Conservation (phyloP, 2,797 vertebrate genomes). For the Bovichtus variegatus region DNA sequence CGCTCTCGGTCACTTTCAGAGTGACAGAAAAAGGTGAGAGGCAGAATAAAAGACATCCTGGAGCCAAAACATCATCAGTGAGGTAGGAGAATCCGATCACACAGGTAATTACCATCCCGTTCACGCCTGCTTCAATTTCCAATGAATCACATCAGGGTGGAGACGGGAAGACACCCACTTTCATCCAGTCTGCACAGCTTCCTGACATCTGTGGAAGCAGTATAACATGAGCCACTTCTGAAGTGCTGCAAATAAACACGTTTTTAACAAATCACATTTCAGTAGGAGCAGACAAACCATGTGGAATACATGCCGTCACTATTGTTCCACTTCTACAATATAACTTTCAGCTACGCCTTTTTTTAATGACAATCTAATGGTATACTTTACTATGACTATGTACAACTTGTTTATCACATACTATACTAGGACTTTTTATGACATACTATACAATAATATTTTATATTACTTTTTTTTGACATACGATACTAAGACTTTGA, state of each 20-base stretch:
- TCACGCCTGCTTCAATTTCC: slow-evolving; percentile 37
- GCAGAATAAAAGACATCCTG: slow-evolving; percentile 47
- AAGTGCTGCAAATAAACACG: background rate
- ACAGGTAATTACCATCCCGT: slow-evolving; percentile 49
- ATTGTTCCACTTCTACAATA: background rate
- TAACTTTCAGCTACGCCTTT: no score
- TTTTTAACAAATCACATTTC: background rate
- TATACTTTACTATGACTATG: no score
- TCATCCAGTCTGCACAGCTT: background rate
- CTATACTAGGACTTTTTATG: no score
- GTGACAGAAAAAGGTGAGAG: slow-evolving; percentile 31
- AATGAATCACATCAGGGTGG: slow-evolving; percentile 17
- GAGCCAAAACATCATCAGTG: slow-evolving; percentile 42
- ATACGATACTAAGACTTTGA: no score
- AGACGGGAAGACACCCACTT: slow-evolving; percentile 1
- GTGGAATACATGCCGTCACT: background rate
- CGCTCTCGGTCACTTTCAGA: slow-evolving; percentile 60
- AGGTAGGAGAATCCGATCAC: slow-evolving; percentile 46
- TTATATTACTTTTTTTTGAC: no score
- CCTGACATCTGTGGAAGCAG: background rate
- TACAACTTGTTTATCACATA: no score
- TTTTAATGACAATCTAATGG: no score
- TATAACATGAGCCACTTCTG: background rate
- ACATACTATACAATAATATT: no score
- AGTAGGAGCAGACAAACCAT: background rate